Evolutionary conservation across 2,888 invertebrate genomes (phyloP), one percentile per base, ranked within the genome.

Genomic region (Rhagonycha fulva): DNA sequence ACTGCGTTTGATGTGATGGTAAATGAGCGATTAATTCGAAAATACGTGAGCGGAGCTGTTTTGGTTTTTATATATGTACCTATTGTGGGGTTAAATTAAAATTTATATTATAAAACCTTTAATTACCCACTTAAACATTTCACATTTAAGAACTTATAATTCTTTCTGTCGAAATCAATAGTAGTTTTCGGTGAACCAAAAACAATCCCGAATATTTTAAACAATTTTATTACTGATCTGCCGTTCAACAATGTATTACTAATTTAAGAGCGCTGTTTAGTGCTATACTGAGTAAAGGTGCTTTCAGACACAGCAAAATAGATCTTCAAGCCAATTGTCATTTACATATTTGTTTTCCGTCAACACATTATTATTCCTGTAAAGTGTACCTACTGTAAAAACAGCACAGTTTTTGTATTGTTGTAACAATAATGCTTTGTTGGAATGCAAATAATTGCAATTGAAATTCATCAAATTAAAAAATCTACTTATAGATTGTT

Each of bases 11-110:
- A 69, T 62, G 62, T 69, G 28, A 62, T 60, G 60, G 68, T 72
- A 72, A 68, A 61, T 72, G 68, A 72, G 68, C 61, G 72, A 61
- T 72, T 72, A 72, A 72, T 67, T 72, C 28, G 62, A 70, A 70
- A 70, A 14, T 60, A 70, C 70, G 62, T 70, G 62, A 70, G 70
- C 62, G 70, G 70, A 14, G 62, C 70, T n/a, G 62, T 62, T 62
- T 62, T 14, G n/a, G 10, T 69, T 61, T 69, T 47, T 47, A 47
- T 47, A 47, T n/a, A 47, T 47, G 47, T 47, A 47, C 47, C 12
- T n/a, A 47, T 47, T 47, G n/a, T 47, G n/a, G 47, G 47, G 47
- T 47, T 47, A 47, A 47, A 47, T 47, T 47, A 47, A 47, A 47
- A 47, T 47, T 47, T 47, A 47, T 47, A 47, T 47, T 47, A 47